Evolutionary conservation across 2,888 invertebrate species (phyloP), one percentile per base, ranked within the genome.

Genomic region (Vanessa cardui): DNA sequence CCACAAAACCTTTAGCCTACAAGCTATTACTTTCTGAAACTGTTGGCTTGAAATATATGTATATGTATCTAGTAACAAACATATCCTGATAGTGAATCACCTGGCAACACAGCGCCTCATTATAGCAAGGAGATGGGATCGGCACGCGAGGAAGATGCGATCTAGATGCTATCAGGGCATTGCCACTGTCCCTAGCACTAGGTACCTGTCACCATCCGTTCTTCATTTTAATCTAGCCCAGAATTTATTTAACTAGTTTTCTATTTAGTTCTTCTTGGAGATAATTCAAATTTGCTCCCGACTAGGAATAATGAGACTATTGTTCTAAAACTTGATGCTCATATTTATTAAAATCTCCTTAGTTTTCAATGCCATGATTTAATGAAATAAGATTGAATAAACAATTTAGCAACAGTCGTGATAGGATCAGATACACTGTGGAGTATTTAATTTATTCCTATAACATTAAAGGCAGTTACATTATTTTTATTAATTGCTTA

Each of bases 61-160:
- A 73, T 70, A 68, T 72, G 72, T 73, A 73, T 66, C 68, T 71
- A 60, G 64, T 59, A 70, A 72, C 66, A 64, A 67, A 67, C 69
- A 73, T 63, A 73, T 72, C 70, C 70, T 44, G 71, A 72, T 70
- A 71, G 59, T 75, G 73, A 72, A 76, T 78, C 77, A 75, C 72
- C 52, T 63, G 60, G 66, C 69, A 74, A 75, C 78, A 78, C 80
- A 70, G 72, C 77, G 77, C 79, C 86, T 89, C 86, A 89, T 89
- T 89, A 86, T 80, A 84, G 81, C 68, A 69, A 68, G 65, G 74
- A 86, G 91, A 91, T 90, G 84, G 81, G 83, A 90, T 89, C 90
- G 79, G 84, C 89, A 90, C 89, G 89, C 90, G 79, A 87, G 78
- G 77, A 74, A 80, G 88, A 89, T 87, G 80, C 82, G 80, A 89